phyloP scores from a whole-genome alignment of 1,140 invertebrate species.

The Drosophila arizonae region DNA sequence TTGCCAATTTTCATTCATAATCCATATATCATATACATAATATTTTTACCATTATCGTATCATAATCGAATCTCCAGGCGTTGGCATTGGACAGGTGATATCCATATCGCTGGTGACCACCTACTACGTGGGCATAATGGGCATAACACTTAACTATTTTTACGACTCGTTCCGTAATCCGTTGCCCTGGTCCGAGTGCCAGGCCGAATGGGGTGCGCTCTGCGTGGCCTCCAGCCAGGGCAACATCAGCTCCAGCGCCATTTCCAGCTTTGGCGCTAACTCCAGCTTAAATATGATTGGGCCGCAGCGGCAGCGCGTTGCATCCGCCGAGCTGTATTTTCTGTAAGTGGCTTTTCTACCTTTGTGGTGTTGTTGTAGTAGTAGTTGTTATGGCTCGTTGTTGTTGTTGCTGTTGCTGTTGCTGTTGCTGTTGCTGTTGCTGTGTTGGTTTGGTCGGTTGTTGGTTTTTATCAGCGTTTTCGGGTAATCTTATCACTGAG shows the following conservation, averaged over 20 bases:
- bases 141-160: constrained; percentile 88
- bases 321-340: constrained; percentile 82
- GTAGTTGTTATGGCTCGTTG: constrained; percentile 10
- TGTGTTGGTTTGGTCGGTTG: constrained; percentile 10
- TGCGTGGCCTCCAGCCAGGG: constrained; percentile 81
- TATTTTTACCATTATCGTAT: constrained; percentile 9
- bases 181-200: constrained; percentile 88
- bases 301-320: constrained; percentile 45
- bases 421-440: constrained; percentile 14
- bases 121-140: constrained; percentile 90
- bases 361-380: not conserved
- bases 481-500: constrained; percentile 59
- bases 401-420: constrained; percentile 24
- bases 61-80: constrained; percentile 83
- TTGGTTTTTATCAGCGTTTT: not conserved
- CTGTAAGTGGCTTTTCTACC: constrained; percentile 71
- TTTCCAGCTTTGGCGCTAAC: constrained; percentile 8
- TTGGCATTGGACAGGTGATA: constrained; percentile 89
- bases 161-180: constrained; percentile 86
- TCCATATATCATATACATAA: not conserved
- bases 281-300: constrained; percentile 9
- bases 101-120: constrained; percentile 88
- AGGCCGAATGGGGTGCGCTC: constrained; percentile 84
- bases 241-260: constrained; percentile 32
- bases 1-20: not conserved